Percentiles rank a stretch among this genome's conserved stretches.
Evolutionary conservation across 2,797 vertebrate species (phyloP).

Genomic region (Myotis planiceps): DNA sequence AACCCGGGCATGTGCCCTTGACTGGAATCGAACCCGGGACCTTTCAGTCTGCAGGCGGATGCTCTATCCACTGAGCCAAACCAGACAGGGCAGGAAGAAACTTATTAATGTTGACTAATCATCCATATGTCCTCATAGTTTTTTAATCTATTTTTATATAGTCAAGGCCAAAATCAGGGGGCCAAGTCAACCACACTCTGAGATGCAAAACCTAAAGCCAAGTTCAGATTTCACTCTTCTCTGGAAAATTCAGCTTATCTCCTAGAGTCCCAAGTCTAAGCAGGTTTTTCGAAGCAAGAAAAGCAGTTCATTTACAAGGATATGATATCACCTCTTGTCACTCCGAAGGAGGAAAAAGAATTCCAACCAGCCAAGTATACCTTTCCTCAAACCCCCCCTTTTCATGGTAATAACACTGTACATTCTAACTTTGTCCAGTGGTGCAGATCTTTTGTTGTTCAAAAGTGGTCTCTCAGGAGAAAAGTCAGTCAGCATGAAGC

Average conservation of each 20-base stretch:
- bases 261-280: not conserved
- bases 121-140: not conserved
- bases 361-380: conserved; percentile 63
- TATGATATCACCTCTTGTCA: not conserved
- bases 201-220: conserved; percentile 1
- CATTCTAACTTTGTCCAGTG: conserved; percentile 72
- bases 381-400: conserved; percentile 75
- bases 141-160: conserved; percentile 21
- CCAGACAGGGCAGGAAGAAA: too few species aligned
- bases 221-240: not conserved
- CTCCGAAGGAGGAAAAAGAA: not conserved
- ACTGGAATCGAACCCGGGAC: too few species aligned
- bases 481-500: conserved; percentile 78
- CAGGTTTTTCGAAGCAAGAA: not conserved
- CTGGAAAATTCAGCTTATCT: not conserved
- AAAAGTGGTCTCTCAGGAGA: conserved; percentile 75
- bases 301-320: not conserved
- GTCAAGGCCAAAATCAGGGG: not conserved
- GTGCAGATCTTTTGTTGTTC: conserved; percentile 80
- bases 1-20: too few species aligned
- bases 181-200: conserved; percentile 27
- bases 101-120: not conserved
- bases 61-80: too few species aligned
- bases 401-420: conserved; percentile 63
- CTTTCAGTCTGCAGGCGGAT: too few species aligned